phyloP scores from a whole-genome alignment of 2,113 vertebrate genomes.

The Bambusicola thoracicus region DNA sequence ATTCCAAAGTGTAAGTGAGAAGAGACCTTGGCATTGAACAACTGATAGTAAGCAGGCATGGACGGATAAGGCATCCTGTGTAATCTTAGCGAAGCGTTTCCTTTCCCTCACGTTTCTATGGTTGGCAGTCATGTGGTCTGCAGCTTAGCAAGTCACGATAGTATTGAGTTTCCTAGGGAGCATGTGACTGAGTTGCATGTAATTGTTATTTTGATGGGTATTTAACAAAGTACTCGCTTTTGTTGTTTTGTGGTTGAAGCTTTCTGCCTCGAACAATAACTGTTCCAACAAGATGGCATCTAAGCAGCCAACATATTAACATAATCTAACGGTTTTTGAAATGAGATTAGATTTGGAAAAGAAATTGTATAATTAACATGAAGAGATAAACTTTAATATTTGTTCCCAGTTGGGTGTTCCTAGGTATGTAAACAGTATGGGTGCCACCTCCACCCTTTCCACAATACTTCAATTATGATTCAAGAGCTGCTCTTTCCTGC shows the following conservation, averaged over 20 bases:
- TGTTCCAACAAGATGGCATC: neutral
- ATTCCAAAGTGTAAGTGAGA: neutral
- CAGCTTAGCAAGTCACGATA: neutral
- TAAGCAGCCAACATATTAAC: neutral
- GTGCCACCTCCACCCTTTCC: neutral
- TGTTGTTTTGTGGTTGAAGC: neutral
- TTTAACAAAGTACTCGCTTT: neutral
- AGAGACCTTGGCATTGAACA: neutral
- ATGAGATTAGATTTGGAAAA: neutral
- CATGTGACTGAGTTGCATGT: neutral
- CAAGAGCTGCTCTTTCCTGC: neutral
- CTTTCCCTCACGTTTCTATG: neutral
- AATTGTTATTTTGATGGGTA: neutral
- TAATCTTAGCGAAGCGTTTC: neutral
- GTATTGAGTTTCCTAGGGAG: neutral
- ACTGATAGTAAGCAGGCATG: neutral
- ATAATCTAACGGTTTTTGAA: neutral
- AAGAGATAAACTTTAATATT: neutral
- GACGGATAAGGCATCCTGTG: neutral
- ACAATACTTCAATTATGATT: neutral
- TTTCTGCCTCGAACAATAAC: neutral
- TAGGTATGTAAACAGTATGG: neutral
- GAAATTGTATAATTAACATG: neutral
- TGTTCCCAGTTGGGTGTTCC: neutral
- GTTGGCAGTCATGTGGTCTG: neutral